These are phyloP conservation scores for Leuciscus waleckii DNA, from an alignment of 2,797 vertebrate genomes.

Conservation along the genomic window DNA sequence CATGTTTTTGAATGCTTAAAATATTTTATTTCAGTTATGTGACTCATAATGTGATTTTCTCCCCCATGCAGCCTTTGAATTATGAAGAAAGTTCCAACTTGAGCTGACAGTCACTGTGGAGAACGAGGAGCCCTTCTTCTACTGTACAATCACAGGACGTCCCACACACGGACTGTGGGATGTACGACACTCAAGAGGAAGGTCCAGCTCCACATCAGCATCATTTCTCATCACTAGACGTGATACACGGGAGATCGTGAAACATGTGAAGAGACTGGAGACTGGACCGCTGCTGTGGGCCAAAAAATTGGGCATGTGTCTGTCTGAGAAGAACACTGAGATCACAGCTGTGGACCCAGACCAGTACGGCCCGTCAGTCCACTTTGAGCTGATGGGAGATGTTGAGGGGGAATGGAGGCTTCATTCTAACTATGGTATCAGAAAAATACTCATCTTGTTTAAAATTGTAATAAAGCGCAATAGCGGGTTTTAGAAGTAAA, in stretches of 20 bases:
- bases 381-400: constrained; percentile 67
- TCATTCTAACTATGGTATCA: constrained; percentile 64
- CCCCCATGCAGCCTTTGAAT: constrained; percentile 29
- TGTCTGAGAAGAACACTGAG: constrained; percentile 47
- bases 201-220: neutral
- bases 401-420: constrained; percentile 68
- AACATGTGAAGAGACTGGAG: neutral
- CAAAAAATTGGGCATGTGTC: constrained; percentile 55
- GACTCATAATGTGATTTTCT: neutral
- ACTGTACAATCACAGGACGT: constrained; percentile 30
- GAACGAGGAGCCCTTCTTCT: constrained; percentile 53
- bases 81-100: constrained; percentile 1
- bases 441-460: neutral
- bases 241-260: neutral
- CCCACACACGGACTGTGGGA: constrained; percentile 43
- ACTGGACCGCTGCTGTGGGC: constrained; percentile 49
- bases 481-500: neutral
- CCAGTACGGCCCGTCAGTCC: constrained; percentile 70
- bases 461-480: neutral
- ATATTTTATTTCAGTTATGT: neutral
- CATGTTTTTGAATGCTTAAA: neutral
- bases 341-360: constrained; percentile 62
- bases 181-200: constrained; percentile 26
- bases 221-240: neutral
- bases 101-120: constrained; percentile 22